These are phyloP conservation scores for Lordiphosa clarofinis DNA, from an alignment of 1,140 invertebrate genomes.

Conservation along the genomic window DNA sequence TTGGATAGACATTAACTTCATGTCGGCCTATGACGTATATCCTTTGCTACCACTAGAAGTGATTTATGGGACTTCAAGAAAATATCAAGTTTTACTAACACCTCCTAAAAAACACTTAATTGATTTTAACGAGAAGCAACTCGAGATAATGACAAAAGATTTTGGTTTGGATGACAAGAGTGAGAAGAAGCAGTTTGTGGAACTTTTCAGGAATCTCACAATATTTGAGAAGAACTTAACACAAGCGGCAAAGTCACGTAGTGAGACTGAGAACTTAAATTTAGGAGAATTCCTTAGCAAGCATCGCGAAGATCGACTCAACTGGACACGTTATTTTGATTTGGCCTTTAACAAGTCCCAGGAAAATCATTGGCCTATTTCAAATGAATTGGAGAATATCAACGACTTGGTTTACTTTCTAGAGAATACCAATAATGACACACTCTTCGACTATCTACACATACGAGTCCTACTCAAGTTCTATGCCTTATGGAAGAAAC, in stretches of 20 bases:
- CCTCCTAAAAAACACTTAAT: slow-evolving; percentile 27
- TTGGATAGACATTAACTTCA: slow-evolving; percentile 67
- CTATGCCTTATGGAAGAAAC: slow-evolving; percentile 50
- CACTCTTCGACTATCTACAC: slow-evolving; percentile 40
- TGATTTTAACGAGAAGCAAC: slow-evolving; percentile 15
- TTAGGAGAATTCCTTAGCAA: slow-evolving; percentile 41
- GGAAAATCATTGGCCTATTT: slow-evolving; percentile 39
- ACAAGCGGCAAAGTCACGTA: slow-evolving; percentile 14
- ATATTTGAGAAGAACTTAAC: slow-evolving; percentile 55
- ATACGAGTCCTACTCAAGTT: slow-evolving; percentile 55
- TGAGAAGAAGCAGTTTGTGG: slow-evolving; percentile 17
- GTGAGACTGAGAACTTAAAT: slow-evolving; percentile 42
- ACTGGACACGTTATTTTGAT: slow-evolving; percentile 65
- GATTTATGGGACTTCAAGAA: slow-evolving; percentile 32
- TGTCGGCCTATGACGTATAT: slow-evolving; percentile 58
- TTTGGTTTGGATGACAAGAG: slow-evolving; percentile 32
- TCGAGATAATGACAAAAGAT: slow-evolving; percentile 60
- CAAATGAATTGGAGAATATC: slow-evolving; percentile 46
- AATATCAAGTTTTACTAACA: slow-evolving; percentile 44
- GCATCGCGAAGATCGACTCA: slow-evolving; percentile 56
- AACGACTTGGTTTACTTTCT: slow-evolving; percentile 50
- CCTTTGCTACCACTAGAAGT: slow-evolving; percentile 58
- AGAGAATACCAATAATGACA: slow-evolving; percentile 25
- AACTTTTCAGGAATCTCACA: slow-evolving; percentile 38
- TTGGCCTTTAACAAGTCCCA: slow-evolving; percentile 59